Base-by-base conservation (phyloP, 2,888 invertebrate genomes). In the Colostygia pectinataria region DNA sequence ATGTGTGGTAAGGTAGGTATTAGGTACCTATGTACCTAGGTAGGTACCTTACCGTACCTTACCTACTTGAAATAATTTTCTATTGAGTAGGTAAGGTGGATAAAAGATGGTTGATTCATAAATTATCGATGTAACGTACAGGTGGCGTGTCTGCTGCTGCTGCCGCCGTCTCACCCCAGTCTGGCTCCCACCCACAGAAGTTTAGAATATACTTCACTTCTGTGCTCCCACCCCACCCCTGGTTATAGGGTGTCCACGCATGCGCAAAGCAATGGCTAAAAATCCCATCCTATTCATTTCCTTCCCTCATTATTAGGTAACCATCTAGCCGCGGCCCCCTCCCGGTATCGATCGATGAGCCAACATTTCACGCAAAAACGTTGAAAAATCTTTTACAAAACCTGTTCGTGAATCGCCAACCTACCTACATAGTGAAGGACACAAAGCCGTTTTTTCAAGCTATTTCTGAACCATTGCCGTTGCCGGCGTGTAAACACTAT, bases 281-380 rank as follows among this genome's bases (percentile, higher is more conserved):
- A 73, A 74, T 71, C 67, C 73, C 64, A 70, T 70, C 59, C 67
- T 70, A 71, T 70, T 71, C 74, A 76, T 74, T 66, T 61, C 56
- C 48, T 59, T 64, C 60, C 55, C 52, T 59, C 47, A 62, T 72
- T n/a, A n/a, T n/a, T 71, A 69, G 68, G 66, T 69, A 71, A 70
- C 65, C 45, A 55, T 54, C 61, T 63, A 53, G 66, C 61, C 66
- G 62, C 64, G 48, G 48, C 47, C 45, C 36, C 53, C 56, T 57
- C 47, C 58, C 49, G 40, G 38, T 56, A 61, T 63, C 51, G 56
- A 65, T 58, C 56, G 28, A 41, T 31, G 32, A 44, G 51, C 46
- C 49, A 42, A 48, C 39, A 46, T 46, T 53, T 40, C 53, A 37
- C 50, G 39, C 25, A 42, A 47, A 44, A 55, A 59, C 52, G 40